Percentiles rank a stretch among this genome's conserved stretches.
These are phyloP conservation scores for Diplodus sargus DNA, from an alignment of 2,797 vertebrate genomes.

Conservation along the genomic window DNA sequence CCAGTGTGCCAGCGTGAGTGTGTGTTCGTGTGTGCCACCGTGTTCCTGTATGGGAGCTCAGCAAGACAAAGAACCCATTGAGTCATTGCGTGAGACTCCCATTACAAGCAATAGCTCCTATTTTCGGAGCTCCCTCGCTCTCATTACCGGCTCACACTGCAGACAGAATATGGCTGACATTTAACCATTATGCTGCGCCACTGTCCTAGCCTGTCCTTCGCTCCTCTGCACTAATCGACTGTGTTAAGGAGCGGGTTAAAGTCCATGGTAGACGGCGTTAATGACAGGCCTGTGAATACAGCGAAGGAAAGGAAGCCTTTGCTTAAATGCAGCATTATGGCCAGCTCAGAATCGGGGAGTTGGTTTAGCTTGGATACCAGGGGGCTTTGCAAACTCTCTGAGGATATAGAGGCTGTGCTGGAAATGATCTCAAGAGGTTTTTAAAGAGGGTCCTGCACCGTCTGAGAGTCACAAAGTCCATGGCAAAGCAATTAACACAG, in stretches of 20 bases:
- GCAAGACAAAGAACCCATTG: conserved; percentile 80
- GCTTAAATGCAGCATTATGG: conserved; percentile 29
- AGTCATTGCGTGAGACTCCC: conserved; percentile 70
- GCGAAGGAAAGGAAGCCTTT: conserved; percentile 45
- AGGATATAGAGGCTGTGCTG: conserved; percentile 24
- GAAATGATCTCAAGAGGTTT: conserved; percentile 42
- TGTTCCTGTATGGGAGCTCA: conserved; percentile 53
- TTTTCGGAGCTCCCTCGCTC: conserved; percentile 71
- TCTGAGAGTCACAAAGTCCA: conserved; percentile 47
- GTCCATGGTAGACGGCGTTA: conserved; percentile 52
- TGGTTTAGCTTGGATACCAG: conserved; percentile 19
- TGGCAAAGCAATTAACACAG: conserved; percentile 68
- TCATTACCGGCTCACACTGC: conserved; percentile 67
- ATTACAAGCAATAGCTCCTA: conserved; percentile 76
- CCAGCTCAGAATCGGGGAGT: conserved; percentile 18
- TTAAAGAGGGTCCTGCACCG: conserved; percentile 33
- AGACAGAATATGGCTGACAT: conserved; percentile 75
- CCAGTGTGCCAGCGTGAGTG: conserved; percentile 21
- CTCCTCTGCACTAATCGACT: conserved; percentile 64
- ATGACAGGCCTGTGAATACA: conserved; percentile 55
- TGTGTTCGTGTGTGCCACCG: conserved; percentile 35
- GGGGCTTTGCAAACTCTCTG: conserved; percentile 29
- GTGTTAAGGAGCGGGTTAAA: conserved; percentile 74
- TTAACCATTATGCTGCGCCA: conserved; percentile 64
- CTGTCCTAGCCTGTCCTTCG: conserved; percentile 34